phyloP scores from a whole-genome alignment of 2,888 invertebrate species.

The Drosophila rellima region DNA sequence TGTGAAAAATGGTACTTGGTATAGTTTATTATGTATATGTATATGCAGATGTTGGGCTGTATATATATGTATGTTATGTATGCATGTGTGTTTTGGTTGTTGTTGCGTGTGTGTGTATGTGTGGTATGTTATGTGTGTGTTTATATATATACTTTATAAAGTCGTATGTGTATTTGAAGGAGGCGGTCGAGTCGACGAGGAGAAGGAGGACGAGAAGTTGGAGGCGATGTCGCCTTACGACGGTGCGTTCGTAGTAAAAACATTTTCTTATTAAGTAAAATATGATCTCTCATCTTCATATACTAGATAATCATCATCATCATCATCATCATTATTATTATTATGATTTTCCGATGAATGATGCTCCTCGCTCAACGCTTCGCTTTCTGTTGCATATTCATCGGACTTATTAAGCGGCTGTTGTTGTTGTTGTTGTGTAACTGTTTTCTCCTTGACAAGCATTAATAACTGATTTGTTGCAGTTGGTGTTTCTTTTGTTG shows the following conservation, averaged over 20 bases:
- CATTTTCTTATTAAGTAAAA: slow-evolving; percentile 77
- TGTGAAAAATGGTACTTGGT: slow-evolving; percentile 81
- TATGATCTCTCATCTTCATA: slow-evolving; percentile 74
- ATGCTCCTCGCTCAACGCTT: slow-evolving; percentile 54
- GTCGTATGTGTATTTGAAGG: slow-evolving; percentile 15
- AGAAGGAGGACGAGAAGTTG: not conserved
- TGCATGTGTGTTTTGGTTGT: slow-evolving; percentile 20
- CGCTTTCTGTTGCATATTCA: slow-evolving; percentile 19
- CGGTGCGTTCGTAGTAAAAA: slow-evolving; percentile 70
- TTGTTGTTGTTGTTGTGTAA: slow-evolving; percentile 27
- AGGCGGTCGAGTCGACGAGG: not conserved
- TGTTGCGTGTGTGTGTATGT: slow-evolving; percentile 19
- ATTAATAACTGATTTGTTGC: slow-evolving; percentile 67
- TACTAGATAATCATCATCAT: slow-evolving; percentile 54
- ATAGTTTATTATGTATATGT: slow-evolving; percentile 56
- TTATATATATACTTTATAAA: slow-evolving; percentile 41
- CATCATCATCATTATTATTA: slow-evolving; percentile 32
- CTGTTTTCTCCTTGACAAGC: slow-evolving; percentile 61
- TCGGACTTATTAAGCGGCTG: slow-evolving; percentile 23
- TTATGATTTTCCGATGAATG: slow-evolving; percentile 43
- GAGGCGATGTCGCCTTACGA: slow-evolving; percentile 25
- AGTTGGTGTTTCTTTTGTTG: slow-evolving; percentile 24
- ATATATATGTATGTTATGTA: slow-evolving; percentile 34
- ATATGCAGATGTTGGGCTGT: slow-evolving; percentile 26
- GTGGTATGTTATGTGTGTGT: slow-evolving; percentile 28